Evolutionary conservation across 2,113 vertebrate genomes (phyloP), one percentile per base, ranked within the genome.

Genomic region (Otocyon megalotis): DNA sequence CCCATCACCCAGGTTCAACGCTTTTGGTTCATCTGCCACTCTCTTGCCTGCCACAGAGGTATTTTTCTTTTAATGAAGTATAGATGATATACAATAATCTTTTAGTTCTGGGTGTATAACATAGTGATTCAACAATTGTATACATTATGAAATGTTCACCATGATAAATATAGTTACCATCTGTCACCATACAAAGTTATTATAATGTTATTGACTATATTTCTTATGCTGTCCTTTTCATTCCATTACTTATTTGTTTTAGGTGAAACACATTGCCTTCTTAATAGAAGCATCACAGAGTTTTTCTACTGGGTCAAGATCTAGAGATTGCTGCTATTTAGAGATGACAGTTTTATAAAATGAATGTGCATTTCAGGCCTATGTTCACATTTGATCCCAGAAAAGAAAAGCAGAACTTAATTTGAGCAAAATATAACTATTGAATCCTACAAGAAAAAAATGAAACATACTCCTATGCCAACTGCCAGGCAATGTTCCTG

Each of bases 391-490:
- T 91, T 35, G 48, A 81, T 85, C 76, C 35, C 3, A 89, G 62
- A 62, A 50, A 91, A 90, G 76, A 83, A 97, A 35, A 88, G 35
- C 19, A 90, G 90, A 62, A 37, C 80, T 83, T 86, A 74, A 74
- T 85, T 82, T 84, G 67, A 71, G 76, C 1, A 1, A 88, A 97
- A 82, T 94, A 81, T 37, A 83, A 69, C 72, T 91, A 35, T 74
- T 71, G 81, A 93, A 71, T n/a, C 54, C 85, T 72, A 30, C 16
- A 76, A 24, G 50, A 95, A 80, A 90, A 96, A 96, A 85, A 85
- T 88, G 92, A 93, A 94, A 58, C 0, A 0, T 28, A 22, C 32
- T 85, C 84, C 35, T 43, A 7, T 83, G 56, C 79, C 72, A 56
- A 92, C 79, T 80, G 20, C 86, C 91, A 86, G 50, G 20, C 13